Evolutionary conservation across 2,113 vertebrate species (phyloP).

Genomic region (Mustela lutreola): DNA sequence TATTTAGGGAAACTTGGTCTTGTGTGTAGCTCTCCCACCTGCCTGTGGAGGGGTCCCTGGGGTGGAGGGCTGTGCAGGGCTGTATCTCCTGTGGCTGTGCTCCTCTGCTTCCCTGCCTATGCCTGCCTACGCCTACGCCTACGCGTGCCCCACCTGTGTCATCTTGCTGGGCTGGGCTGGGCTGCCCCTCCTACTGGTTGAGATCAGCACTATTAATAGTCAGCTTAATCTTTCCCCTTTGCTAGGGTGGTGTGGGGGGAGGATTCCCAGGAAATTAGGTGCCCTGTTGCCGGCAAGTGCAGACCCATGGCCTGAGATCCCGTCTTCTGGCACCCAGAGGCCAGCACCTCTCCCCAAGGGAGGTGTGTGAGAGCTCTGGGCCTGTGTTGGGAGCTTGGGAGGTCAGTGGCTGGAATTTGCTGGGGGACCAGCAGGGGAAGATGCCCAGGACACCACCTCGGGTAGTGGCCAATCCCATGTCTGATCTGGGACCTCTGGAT

Average conservation of each 20-base stretch:
- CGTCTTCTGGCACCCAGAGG: neutral
- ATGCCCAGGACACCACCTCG: fast-evolving
- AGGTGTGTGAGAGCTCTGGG: neutral
- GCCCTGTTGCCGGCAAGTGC: neutral
- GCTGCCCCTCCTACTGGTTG: neutral
- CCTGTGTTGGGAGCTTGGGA: neutral
- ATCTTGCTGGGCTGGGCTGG: neutral
- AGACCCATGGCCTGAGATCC: neutral
- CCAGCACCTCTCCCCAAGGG: neutral
- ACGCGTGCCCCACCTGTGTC: neutral
- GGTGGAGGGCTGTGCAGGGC: neutral
- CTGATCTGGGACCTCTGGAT: neutral
- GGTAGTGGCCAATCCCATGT: neutral
- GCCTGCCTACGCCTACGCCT: no score
- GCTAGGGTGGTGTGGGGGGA: neutral
- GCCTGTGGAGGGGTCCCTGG: neutral
- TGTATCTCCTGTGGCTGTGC: neutral
- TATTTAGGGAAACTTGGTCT: neutral
- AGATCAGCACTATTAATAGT: slow-evolving; percentile 76
- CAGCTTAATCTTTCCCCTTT: slow-evolving; percentile 41
- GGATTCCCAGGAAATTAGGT: neutral
- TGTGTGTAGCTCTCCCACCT: neutral
- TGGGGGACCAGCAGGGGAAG: neutral
- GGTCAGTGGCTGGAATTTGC: neutral
- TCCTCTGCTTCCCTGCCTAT: neutral